Base-by-base conservation (phyloP, 1,140 invertebrate genomes). In the Trissolcus basalis region DNA sequence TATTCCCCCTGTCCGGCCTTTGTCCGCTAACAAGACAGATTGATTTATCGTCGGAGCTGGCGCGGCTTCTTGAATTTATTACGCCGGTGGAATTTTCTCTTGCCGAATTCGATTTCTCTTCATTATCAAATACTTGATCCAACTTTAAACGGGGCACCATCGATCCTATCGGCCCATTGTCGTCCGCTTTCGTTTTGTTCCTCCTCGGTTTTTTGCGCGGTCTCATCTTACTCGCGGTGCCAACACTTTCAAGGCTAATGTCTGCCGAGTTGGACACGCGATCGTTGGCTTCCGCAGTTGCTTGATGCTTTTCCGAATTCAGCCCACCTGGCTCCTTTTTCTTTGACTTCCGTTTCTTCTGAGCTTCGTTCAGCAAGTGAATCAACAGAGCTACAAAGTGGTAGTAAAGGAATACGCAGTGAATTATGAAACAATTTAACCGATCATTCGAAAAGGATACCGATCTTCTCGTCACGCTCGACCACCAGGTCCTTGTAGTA, bases 391-490 rank as follows among this genome's bases (percentile, higher is more conserved):
- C 81, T 83, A 39, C 12, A 7, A 32, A 59, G 1, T 1, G 2
- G 19, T 27, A 12, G 11, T 77, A 16, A 63, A 80, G 75, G 69
- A 65, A 74, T 27, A 61, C 19, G 19, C 19, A 6, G 19, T 27
- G 19, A 64, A 39, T 39, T n/a, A 39, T 39, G n/a, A 39, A 39
- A 39, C 9, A 9, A n/a, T 16, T 14, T 14, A 47, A 36, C n/a
- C 14, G 9, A 10, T 60, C 47, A 45, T 14, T 14, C 39, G 12
- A 14, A 79, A 87, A 87, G 85, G 83, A 85, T 84, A 87, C 85
- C 73, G 77, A 85, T 85, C 80, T 87, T 84, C 67, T 85, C 64
- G 51, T 87, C 85, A 6, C 80, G 80, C 53, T 86, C 83, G n/a
- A 63, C 15, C 6, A 86, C 73, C 45, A 86, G 36, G 54, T 79